Percentiles rank a stretch among this genome's conserved stretches.
phyloP scores from a whole-genome alignment of 2,888 invertebrate genomes.

The Colostygia pectinataria region DNA sequence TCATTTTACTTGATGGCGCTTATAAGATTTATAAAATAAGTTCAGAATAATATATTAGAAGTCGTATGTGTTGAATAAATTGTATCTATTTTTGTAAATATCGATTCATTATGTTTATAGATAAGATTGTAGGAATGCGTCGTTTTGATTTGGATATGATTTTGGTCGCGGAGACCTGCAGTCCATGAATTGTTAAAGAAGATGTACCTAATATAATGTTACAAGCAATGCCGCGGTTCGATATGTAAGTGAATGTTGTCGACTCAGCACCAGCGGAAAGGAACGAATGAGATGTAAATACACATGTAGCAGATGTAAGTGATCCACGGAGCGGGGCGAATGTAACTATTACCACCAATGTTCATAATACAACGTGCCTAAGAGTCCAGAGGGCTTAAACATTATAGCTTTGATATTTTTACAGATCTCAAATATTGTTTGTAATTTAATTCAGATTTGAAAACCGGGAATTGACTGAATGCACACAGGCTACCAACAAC shows the following conservation, averaged over 20 bases:
- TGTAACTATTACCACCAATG: slow-evolving; percentile 49
- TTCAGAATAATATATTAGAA: slow-evolving; percentile 42
- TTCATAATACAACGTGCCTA: slow-evolving; percentile 73
- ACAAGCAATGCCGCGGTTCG: slow-evolving; percentile 37
- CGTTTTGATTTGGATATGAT: slow-evolving; percentile 35
- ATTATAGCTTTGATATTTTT: slow-evolving; percentile 56
- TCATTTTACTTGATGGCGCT: slow-evolving; percentile 62
- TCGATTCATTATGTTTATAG: slow-evolving; percentile 38
- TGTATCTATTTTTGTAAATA: slow-evolving; percentile 60
- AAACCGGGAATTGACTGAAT: slow-evolving; percentile 27
- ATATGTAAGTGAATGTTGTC: slow-evolving; percentile 42
- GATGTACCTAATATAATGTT: slow-evolving; percentile 37
- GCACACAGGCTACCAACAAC: slow-evolving; percentile 9
- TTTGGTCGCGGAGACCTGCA: slow-evolving; percentile 40
- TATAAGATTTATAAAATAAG: slow-evolving; percentile 55
- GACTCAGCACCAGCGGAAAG: slow-evolving; percentile 47
- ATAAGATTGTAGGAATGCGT: slow-evolving; percentile 41
- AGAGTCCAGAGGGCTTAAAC: slow-evolving; percentile 63
- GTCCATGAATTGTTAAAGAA: slow-evolving; percentile 42
- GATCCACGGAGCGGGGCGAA: slow-evolving; percentile 61
- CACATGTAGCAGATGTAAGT: slow-evolving; percentile 44
- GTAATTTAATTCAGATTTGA: slow-evolving; percentile 18
- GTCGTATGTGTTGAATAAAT: slow-evolving; percentile 39
- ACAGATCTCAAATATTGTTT: slow-evolving; percentile 31
- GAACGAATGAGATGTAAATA: slow-evolving; percentile 61